These are phyloP conservation scores for Ectemnius lituratus DNA, from an alignment of 2,888 invertebrate genomes.

Conservation along the genomic window DNA sequence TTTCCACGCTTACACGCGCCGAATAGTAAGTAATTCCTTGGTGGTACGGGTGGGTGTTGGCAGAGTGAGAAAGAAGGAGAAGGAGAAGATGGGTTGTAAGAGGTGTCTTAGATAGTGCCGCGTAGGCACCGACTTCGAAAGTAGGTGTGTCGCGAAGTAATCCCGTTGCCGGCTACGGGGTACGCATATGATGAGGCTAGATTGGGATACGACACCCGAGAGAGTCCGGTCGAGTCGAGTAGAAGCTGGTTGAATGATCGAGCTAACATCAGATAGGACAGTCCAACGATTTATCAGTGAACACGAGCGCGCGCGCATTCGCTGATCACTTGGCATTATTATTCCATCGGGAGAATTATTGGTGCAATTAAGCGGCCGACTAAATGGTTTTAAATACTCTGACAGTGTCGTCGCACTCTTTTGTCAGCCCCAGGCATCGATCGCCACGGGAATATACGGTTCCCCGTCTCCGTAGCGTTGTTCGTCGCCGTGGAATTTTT, in stretches of 20 bases:
- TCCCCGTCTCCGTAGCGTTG: slow-evolving; percentile 9
- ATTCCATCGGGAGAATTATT: slow-evolving; percentile 54
- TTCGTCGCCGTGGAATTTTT: slow-evolving; percentile 35
- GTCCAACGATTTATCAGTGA: slow-evolving; percentile 29
- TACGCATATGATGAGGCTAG: neutral
- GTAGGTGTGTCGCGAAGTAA: no score
- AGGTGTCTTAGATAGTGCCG: no score
- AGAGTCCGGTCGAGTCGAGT: neutral
- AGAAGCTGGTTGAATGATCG: neutral
- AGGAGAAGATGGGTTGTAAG: no score
- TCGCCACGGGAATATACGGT: slow-evolving; percentile 26
- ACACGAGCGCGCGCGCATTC: neutral
- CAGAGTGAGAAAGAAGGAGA: no score
- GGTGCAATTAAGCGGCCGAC: slow-evolving; percentile 48
- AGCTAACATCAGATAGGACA: no score
- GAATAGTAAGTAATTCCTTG: no score
- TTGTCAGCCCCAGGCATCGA: slow-evolving; percentile 28
- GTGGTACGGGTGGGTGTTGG: no score
- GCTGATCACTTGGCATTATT: slow-evolving; percentile 36
- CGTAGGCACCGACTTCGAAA: no score
- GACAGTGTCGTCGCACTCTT: slow-evolving; percentile 35
- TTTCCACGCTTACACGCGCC: no score
- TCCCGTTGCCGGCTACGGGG: no score
- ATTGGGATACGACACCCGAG: neutral
- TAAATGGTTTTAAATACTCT: slow-evolving; percentile 53